phyloP scores from a whole-genome alignment of 2,888 invertebrate genomes.

The Stomorhina lunata region DNA sequence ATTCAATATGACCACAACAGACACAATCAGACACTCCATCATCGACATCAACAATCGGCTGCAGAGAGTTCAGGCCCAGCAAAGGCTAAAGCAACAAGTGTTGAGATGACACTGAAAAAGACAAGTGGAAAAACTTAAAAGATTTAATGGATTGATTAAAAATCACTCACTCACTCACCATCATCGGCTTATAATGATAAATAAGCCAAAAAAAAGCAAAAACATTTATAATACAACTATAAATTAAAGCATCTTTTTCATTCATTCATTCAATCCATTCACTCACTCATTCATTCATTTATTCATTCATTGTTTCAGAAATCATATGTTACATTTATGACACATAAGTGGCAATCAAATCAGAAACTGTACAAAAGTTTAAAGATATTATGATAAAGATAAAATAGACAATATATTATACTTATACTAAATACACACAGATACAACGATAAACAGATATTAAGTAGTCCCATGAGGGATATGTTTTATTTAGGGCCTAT shows the following conservation, averaged over 20 bases:
- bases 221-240: not conserved
- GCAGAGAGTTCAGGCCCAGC: no score
- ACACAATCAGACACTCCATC: not conserved
- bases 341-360: constrained; percentile 66
- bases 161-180: no score
- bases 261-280: no score
- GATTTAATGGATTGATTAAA: no score
- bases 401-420: not conserved
- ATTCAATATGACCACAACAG: constrained; percentile 50
- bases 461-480: no score
- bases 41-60: no score
- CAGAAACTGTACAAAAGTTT: constrained; percentile 29
- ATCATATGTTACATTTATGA: constrained; percentile 64
- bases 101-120: constrained; percentile 50
- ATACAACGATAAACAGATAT: not conserved
- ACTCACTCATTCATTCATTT: no score
- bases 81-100: constrained; percentile 47
- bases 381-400: constrained; percentile 5
- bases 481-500: no score
- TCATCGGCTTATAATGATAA: constrained; percentile 49
- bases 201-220: not conserved
- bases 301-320: constrained; percentile 17
- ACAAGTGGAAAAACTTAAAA: constrained; percentile 41
- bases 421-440: not conserved
- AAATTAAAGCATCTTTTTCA: not conserved